Percentiles rank a stretch among this genome's conserved stretches.
These are phyloP conservation scores for Pterocles orientalis DNA, from an alignment of 2,113 vertebrate species.

Conservation along the genomic window DNA sequence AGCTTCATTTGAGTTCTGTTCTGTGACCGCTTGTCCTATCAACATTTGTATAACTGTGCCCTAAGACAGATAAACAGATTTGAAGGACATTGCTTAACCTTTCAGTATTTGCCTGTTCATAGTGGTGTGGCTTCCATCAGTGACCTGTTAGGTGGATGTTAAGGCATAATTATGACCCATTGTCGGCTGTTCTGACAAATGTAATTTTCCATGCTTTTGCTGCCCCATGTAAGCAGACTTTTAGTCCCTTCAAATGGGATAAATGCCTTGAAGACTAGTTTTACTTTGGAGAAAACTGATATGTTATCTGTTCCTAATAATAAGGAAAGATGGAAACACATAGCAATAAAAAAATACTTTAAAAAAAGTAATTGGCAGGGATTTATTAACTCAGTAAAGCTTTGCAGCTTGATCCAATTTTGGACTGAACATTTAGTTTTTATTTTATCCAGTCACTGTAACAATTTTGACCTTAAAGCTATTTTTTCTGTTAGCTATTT, in stretches of 20 bases:
- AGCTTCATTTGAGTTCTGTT: slow-evolving; percentile 8
- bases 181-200: neutral
- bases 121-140: neutral
- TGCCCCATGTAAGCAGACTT: neutral
- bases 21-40: neutral
- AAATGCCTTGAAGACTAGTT: neutral
- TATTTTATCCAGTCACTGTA: slow-evolving; percentile 32
- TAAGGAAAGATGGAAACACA: neutral
- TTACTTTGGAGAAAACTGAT: neutral
- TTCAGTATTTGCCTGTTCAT: neutral
- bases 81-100: neutral
- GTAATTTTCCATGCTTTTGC: slow-evolving; percentile 13
- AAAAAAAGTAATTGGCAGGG: neutral
- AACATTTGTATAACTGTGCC: neutral
- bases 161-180: slow-evolving; percentile 1
- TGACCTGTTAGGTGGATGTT: slow-evolving; percentile 4
- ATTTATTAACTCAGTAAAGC: slow-evolving; percentile 26
- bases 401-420: slow-evolving; percentile 11
- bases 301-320: slow-evolving; percentile 12
- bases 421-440: slow-evolving; percentile 16
- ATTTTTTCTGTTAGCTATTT: slow-evolving; percentile 24
- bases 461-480: slow-evolving; percentile 43
- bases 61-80: slow-evolving; percentile 24
- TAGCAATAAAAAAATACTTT: neutral
- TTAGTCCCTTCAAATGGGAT: neutral